Evolutionary conservation across 2,113 vertebrate genomes (phyloP).

Genomic region (Pagrus major): DNA sequence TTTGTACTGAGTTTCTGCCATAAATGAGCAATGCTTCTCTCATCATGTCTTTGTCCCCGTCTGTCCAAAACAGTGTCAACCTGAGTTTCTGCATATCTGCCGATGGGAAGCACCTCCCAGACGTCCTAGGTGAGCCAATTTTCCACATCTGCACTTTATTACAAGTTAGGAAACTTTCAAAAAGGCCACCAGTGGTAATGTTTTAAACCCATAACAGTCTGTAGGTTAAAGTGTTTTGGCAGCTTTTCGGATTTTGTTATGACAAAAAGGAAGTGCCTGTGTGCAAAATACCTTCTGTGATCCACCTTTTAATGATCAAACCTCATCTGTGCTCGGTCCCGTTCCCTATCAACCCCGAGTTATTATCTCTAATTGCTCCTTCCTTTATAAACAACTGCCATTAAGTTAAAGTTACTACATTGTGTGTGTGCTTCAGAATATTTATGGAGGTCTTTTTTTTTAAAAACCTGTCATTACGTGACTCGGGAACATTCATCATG

Average conservation of each 20-base stretch:
- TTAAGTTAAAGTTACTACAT: slow-evolving; percentile 41
- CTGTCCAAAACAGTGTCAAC: slow-evolving; percentile 88
- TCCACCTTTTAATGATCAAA: slow-evolving; percentile 32
- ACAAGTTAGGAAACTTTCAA: slow-evolving; percentile 42
- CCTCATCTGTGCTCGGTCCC: slow-evolving; percentile 26
- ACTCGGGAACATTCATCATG: slow-evolving; percentile 51
- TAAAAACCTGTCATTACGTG: slow-evolving; percentile 42
- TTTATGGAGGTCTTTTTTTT: slow-evolving; percentile 43
- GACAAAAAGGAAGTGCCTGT: slow-evolving; percentile 10
- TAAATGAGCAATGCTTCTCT: slow-evolving; percentile 50
- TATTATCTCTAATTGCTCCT: slow-evolving; percentile 62
- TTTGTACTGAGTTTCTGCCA: slow-evolving; percentile 50
- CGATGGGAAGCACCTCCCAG: slow-evolving; percentile 91
- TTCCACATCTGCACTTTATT: slow-evolving; percentile 66
- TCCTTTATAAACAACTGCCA: slow-evolving; percentile 31
- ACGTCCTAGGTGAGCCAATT: slow-evolving; percentile 87
- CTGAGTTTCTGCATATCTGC: slow-evolving; percentile 93
- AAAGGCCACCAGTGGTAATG: slow-evolving; percentile 35
- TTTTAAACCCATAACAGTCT: slow-evolving; percentile 38
- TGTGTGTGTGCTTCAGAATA: slow-evolving; percentile 36
- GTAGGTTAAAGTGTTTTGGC: slow-evolving; percentile 46
- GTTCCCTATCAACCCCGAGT: slow-evolving; percentile 29
- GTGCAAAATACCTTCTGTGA: slow-evolving; percentile 19
- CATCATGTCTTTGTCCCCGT: slow-evolving; percentile 61
- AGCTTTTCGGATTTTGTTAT: slow-evolving; percentile 24